These are phyloP conservation scores for Balaenoptera acutorostrata DNA, from an alignment of 2,113 vertebrate genomes.

Conservation along the genomic window DNA sequence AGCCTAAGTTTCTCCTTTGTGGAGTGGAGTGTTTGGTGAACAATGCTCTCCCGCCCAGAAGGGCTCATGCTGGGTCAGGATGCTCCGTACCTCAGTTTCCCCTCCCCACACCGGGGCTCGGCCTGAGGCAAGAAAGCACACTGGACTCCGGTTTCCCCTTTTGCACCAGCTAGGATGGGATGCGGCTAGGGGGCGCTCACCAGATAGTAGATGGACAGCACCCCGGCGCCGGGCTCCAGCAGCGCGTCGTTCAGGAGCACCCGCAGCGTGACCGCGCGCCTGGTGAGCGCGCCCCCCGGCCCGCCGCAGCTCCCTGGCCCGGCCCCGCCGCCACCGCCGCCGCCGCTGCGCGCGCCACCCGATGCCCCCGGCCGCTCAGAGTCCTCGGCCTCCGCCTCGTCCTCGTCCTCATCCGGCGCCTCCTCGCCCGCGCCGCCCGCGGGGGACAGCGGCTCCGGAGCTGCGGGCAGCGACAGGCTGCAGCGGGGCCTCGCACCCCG, in stretches of 20 bases:
- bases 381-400: conserved; percentile 75
- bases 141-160: not conserved
- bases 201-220: conserved; percentile 95
- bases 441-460: conserved; percentile 70
- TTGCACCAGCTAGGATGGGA: not conserved
- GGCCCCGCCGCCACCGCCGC: conserved; percentile 21
- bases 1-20: not conserved
- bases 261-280: conserved; percentile 92
- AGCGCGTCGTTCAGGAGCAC: conserved; percentile 94
- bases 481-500: not conserved
- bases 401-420: conserved; percentile 81
- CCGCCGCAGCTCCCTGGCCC: conserved; percentile 64
- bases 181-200: conserved; percentile 74
- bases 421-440: conserved; percentile 71
- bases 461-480: conserved; percentile 51
- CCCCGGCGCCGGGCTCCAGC: conserved; percentile 91
- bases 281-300: conserved; percentile 88
- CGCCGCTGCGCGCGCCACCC: conserved; percentile 84
- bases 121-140: not conserved
- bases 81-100: not conserved
- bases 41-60: not conserved
- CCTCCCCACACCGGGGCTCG: not conserved
- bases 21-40: not conserved
- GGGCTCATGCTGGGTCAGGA: not conserved
- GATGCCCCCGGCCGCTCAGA: conserved; percentile 77